These are phyloP conservation scores for Neuroterus valhalla DNA, from an alignment of 1,140 invertebrate species.

Conservation along the genomic window DNA sequence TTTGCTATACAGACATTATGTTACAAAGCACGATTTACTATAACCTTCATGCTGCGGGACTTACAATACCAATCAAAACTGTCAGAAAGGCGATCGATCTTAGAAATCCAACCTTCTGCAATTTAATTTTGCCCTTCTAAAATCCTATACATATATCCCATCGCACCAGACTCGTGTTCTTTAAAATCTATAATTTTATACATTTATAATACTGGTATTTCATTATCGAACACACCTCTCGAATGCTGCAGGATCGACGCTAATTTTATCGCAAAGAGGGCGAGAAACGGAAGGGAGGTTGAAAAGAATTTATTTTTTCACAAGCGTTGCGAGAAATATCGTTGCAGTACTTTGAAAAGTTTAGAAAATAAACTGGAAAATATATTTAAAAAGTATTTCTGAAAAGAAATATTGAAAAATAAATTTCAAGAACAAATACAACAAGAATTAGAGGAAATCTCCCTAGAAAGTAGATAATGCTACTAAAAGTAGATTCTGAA, in stretches of 20 bases:
- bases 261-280: neutral
- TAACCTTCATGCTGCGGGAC: slow-evolving; percentile 60
- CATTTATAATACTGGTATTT: slow-evolving; percentile 76
- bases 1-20: slow-evolving; percentile 76
- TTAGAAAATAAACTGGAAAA: too few relatives aligned
- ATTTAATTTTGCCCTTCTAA: slow-evolving; percentile 48
- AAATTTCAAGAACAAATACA: too few relatives aligned
- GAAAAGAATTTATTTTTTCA: neutral
- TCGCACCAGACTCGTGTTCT: slow-evolving; percentile 45
- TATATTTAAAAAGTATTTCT: too few relatives aligned
- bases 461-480: too few relatives aligned
- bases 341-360: neutral
- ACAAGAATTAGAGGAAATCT: too few relatives aligned
- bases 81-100: slow-evolving; percentile 46
- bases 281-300: neutral
- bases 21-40: slow-evolving; percentile 74
- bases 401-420: too few relatives aligned
- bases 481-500: too few relatives aligned
- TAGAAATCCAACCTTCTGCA: slow-evolving; percentile 36
- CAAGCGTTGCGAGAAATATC: neutral
- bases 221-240: slow-evolving; percentile 60
- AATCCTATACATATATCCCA: neutral
- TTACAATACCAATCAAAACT: slow-evolving; percentile 52
- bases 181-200: slow-evolving; percentile 71
- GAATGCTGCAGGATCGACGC: slow-evolving; percentile 52